Percentiles rank a stretch among this genome's conserved stretches.
phyloP scores from a whole-genome alignment of 2,888 invertebrate genomes.

The Blastobasis lacticolella region DNA sequence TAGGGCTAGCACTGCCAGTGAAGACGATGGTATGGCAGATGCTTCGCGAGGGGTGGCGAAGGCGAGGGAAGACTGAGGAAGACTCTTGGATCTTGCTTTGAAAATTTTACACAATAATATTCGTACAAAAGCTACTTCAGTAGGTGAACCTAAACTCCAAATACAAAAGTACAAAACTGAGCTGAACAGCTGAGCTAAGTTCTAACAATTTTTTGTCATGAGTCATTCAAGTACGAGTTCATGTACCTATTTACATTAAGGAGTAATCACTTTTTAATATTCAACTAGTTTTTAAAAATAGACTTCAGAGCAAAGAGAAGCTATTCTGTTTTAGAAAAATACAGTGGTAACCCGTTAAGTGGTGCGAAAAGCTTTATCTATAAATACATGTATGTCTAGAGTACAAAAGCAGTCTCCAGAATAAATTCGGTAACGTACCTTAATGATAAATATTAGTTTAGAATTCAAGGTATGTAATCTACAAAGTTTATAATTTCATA shows the following conservation, averaged over 20 bases:
- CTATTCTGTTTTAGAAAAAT: constrained; percentile 63
- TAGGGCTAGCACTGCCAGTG: constrained; percentile 24
- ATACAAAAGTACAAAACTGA: constrained; percentile 72
- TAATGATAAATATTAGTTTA: constrained; percentile 52
- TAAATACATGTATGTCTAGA: constrained; percentile 61
- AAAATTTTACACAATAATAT: constrained; percentile 17
- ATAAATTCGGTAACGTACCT: constrained; percentile 75
- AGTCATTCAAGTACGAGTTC: constrained; percentile 31
- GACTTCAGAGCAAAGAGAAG: constrained; percentile 39
- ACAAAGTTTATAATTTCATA: constrained; percentile 18
- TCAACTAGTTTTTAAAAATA: constrained; percentile 22
- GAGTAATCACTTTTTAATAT: constrained; percentile 26
- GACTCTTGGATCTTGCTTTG: constrained; percentile 44
- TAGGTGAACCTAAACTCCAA: constrained; percentile 21
- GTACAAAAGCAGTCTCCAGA: constrained; percentile 76
- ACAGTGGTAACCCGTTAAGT: constrained; percentile 60
- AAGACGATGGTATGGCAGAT: constrained; percentile 25
- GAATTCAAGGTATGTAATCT: constrained; percentile 30
- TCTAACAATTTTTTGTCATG: constrained; percentile 19
- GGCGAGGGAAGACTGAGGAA: constrained; percentile 63
- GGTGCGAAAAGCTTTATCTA: constrained; percentile 61
- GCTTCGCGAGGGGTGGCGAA: constrained; percentile 33
- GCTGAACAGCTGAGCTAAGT: too few relatives aligned
- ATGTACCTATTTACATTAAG: constrained; percentile 46
- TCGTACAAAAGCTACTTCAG: constrained; percentile 30